Base-by-base conservation (phyloP, 2,113 vertebrate genomes). In the Podarcis raffonei region DNA sequence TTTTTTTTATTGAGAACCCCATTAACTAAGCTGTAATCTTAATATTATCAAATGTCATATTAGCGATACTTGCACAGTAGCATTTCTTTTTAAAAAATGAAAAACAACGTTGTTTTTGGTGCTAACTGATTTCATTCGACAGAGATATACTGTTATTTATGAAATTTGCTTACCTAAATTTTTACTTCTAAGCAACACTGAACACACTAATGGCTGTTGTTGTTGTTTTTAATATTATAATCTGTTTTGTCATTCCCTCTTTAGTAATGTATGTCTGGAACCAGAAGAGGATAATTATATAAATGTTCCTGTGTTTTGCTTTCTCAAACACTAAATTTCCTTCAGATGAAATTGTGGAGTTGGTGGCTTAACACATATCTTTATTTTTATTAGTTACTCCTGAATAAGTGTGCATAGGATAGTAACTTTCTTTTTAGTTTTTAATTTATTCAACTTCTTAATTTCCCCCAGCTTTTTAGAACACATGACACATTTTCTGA, bases 301-400 rank as follows among this genome's bases (percentile, higher is more conserved):
- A 0, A 2, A 71, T 69, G 42, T 87, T 39, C 72, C 2, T 4
- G 1, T 30, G 2, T 90, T 89, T 57, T 74, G 6, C 35, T 90
- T 93, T 37, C 30, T 81, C 69, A 71, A 91, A 77, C 11, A 53
- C 32, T 30, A n/a, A 62, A 68, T 91, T 91, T 86, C 78, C 89
- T 75, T 71, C 89, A 32, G 4, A 84, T 5, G n/a, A 20, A 18
- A 2, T 59, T 83, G 22, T 85, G 83, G 68, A 88, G 89, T 75
- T 68, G 88, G 57, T 91, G 15, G 6, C 71, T 89, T 11, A 81
- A 87, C 76, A 89, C 35, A 87, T 48, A 20, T 39, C 15, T 82
- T 78, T 32, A 68, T 16, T 11, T 87, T 6, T 77, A 89, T 37
- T 39, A 35, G 13, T 81, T 81, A 80, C 42, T 13, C 7, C 27